These are phyloP conservation scores for Scortum barcoo DNA, from an alignment of 2,113 vertebrate genomes.

Conservation along the genomic window DNA sequence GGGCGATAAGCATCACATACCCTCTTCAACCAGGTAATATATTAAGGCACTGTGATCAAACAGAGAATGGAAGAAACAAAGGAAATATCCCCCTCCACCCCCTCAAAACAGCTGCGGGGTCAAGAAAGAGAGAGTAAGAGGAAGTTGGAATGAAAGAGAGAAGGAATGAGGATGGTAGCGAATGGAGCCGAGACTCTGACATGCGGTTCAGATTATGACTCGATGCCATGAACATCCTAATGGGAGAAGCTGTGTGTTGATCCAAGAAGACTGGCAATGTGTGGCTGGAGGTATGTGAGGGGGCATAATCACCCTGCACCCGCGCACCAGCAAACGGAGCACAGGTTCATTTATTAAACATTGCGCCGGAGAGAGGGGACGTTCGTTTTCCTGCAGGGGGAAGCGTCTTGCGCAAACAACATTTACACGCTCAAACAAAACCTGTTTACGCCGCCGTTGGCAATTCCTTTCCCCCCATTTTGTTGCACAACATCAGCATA, in stretches of 20 bases:
- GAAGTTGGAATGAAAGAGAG: slow-evolving; percentile 68
- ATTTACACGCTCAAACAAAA: slow-evolving; percentile 51
- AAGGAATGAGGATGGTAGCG: slow-evolving; percentile 64
- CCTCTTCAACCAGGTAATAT: slow-evolving; percentile 45
- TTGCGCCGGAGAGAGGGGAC: background rate
- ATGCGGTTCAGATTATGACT: slow-evolving; percentile 74
- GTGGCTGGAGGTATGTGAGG: slow-evolving; percentile 43
- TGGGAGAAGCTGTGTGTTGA: slow-evolving; percentile 51
- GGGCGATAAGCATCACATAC: slow-evolving; percentile 42
- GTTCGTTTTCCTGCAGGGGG: slow-evolving; percentile 28
- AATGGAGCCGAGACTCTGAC: slow-evolving; percentile 59
- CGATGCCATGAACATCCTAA: slow-evolving; percentile 67
- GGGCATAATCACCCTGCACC: slow-evolving; percentile 20
- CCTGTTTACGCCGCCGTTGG: slow-evolving; percentile 7
- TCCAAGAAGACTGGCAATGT: slow-evolving; percentile 45
- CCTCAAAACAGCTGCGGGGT: slow-evolving; percentile 58
- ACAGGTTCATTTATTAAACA: slow-evolving; percentile 41
- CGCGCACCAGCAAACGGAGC: slow-evolving; percentile 2
- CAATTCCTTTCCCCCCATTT: slow-evolving; percentile 13
- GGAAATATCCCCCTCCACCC: slow-evolving; percentile 48
- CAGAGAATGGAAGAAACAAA: slow-evolving; percentile 42
- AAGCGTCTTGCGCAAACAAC: slow-evolving; percentile 33
- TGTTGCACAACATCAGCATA: slow-evolving; percentile 27
- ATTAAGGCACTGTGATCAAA: slow-evolving; percentile 50
- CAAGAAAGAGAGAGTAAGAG: slow-evolving; percentile 63